Conservation (phyloP, 2,888 invertebrate genomes). For the Drosophila atroscutellata region DNA sequence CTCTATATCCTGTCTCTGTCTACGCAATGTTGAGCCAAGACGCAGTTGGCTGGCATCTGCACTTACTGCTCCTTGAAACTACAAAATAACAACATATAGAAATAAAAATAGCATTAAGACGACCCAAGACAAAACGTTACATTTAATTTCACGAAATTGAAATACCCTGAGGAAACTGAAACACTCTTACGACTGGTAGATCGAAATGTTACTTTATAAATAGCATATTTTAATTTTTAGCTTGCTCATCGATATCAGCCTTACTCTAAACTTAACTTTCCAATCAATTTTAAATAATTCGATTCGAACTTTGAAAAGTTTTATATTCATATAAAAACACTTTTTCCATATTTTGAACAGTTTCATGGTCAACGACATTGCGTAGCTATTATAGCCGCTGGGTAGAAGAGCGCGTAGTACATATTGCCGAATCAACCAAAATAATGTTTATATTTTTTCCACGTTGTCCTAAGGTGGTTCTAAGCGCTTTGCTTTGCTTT, state of each 20-base stretch:
- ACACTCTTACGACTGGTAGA: too few species aligned
- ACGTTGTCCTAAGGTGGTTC: slow-evolving; percentile 71
- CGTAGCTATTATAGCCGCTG: slow-evolving; percentile 58
- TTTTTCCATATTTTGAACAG: slow-evolving; percentile 9
- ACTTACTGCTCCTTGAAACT: slow-evolving; percentile 59
- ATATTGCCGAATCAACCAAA: slow-evolving; percentile 48
- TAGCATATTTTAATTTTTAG: not conserved
- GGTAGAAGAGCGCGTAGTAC: slow-evolving; percentile 34
- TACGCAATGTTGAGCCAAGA: slow-evolving; percentile 37
- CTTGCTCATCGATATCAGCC: not conserved
- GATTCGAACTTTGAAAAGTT: too few species aligned
- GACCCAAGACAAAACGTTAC: slow-evolving; percentile 16
- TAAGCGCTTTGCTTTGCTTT: slow-evolving; percentile 59
- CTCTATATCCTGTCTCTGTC: slow-evolving; percentile 20
- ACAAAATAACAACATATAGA: slow-evolving; percentile 57
- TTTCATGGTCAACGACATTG: slow-evolving; percentile 32
- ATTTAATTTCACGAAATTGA: slow-evolving; percentile 6
- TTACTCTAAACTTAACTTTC: not conserved
- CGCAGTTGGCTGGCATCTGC: slow-evolving; percentile 54
- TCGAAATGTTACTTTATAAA: not conserved
- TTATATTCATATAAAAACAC: slow-evolving; percentile 5
- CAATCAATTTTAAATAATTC: not conserved
- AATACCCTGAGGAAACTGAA: slow-evolving; percentile 30
- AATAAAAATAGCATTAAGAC: slow-evolving; percentile 43
- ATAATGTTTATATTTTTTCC: slow-evolving; percentile 53